phyloP scores from a whole-genome alignment of 1,140 invertebrate species.

The Aphelenchoides besseyi region DNA sequence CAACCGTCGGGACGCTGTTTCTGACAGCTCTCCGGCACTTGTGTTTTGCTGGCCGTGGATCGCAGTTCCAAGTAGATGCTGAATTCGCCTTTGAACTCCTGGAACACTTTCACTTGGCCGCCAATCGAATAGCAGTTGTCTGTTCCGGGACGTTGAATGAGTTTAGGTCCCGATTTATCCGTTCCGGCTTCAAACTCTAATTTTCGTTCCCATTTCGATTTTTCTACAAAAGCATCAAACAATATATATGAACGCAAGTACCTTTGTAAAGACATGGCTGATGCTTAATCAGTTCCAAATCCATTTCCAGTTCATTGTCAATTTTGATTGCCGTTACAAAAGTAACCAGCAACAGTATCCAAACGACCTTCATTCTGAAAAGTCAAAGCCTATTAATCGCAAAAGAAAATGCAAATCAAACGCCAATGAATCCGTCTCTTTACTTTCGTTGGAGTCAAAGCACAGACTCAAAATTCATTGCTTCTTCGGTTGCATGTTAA shows the following conservation, averaged over 20 bases:
- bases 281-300: constrained; percentile 60
- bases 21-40: constrained; percentile 55
- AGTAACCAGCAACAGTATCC: too few species aligned
- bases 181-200: constrained; percentile 60
- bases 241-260: constrained; percentile 20
- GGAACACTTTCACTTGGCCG: constrained; percentile 17
- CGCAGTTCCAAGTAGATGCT: constrained; percentile 59
- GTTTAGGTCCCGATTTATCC: constrained; percentile 52
- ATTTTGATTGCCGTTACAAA: constrained; percentile 44
- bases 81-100: constrained; percentile 61
- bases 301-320: constrained; percentile 55
- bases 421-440: too few species aligned
- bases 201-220: constrained; percentile 56
- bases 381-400: too few species aligned
- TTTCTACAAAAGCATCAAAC: constrained; percentile 36
- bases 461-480: too few species aligned
- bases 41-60: constrained; percentile 55
- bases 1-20: constrained; percentile 59
- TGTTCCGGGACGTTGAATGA: constrained; percentile 32
- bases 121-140: constrained; percentile 52
- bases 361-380: too few species aligned
- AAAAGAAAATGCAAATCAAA: too few species aligned
- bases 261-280: constrained; percentile 55
- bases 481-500: too few species aligned
- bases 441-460: too few species aligned